Evolutionary conservation across 2,113 vertebrate species (phyloP), one percentile per base, ranked within the genome.

Genomic region (Andinoacara biseriatus): DNA sequence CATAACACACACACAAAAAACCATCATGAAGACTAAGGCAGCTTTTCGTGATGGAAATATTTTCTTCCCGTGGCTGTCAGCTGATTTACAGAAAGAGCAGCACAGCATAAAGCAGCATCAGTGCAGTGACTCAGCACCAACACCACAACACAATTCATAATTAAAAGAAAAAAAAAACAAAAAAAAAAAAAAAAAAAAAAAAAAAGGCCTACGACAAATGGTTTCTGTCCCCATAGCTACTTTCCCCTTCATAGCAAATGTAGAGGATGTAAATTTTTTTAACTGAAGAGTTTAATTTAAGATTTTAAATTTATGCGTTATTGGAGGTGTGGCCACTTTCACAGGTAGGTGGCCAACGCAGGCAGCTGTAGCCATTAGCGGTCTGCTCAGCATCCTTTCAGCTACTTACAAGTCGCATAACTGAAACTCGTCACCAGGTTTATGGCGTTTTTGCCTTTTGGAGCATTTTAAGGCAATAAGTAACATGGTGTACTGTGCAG

Each of bases 71-170:
- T 14, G 3, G 20, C 20, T 31, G 35, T 22, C 59, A 38, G 58
- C 40, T 78, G 2, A 85, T 62, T 75, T 62, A 82, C 15, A 75
- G 40, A 40, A 78, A 79, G 38, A 31, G 2, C 40, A 65, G 80
- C 31, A 22, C 14, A 11, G 43, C 74, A 49, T 29, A 24, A 69
- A 49, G 62, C 31, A 38, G 18, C 49, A 11, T 5, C 24, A 69
- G 67, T 52, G 74, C 63, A 83, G 49, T 78, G 82, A 83, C 74
- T 57, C 80, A 75, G 76, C 84, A 57, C 24, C 9, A 29, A 62
- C 9, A 24, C 15, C 9, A 24, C 15, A 60, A 9, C n/a, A 76
- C 38, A 17, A 18, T 49, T 49, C 22, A 33, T 20, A 13, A 60
- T 24, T 7, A 20, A 26, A 56, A 63, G 14, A 18, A 0, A 65